A percentile compares a stretch with the other conserved stretches of the same genome.
Evolutionary conservation across 2,797 vertebrate species (phyloP).

Genomic region (Babyrousa celebensis): DNA sequence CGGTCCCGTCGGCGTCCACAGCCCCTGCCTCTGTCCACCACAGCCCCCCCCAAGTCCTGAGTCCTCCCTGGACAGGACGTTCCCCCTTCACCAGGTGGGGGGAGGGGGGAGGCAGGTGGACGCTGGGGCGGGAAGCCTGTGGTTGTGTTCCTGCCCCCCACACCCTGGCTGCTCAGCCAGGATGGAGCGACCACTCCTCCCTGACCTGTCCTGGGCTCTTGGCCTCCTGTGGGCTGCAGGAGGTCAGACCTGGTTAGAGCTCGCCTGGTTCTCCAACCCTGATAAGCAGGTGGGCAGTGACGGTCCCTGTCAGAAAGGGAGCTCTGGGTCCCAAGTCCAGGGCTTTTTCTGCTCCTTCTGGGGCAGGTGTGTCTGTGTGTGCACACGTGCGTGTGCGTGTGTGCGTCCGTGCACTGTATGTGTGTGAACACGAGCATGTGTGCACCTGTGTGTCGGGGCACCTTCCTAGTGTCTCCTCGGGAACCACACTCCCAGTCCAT

Average conservation of each 20-base stretch:
- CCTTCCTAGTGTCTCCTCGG: not conserved
- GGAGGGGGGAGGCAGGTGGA: not conserved
- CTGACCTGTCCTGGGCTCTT: not conserved
- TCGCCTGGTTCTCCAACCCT: too few species aligned
- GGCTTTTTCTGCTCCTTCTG: too few species aligned
- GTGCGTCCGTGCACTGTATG: not conserved
- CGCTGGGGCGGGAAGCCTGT: not conserved
- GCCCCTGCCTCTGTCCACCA: not conserved
- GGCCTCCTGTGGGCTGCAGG: not conserved
- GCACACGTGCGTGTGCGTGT: too few species aligned
- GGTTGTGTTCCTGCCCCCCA: not conserved
- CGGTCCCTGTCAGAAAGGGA: too few species aligned
- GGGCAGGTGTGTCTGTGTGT: too few species aligned
- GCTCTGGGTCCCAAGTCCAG: too few species aligned
- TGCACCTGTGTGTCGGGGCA: not conserved
- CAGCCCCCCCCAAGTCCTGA: rapidly evolving
- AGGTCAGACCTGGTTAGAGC: not conserved
- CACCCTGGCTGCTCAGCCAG: not conserved
- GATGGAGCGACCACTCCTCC: not conserved
- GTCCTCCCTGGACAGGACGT: not conserved
- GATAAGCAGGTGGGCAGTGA: too few species aligned
- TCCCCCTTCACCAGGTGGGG: not conserved
- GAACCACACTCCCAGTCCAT: not conserved
- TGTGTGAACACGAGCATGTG: not conserved
- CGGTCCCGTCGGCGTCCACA: rapidly evolving